Evolutionary conservation across 1,140 invertebrate genomes (phyloP).

Genomic region (Drosophila kanapiae): DNA sequence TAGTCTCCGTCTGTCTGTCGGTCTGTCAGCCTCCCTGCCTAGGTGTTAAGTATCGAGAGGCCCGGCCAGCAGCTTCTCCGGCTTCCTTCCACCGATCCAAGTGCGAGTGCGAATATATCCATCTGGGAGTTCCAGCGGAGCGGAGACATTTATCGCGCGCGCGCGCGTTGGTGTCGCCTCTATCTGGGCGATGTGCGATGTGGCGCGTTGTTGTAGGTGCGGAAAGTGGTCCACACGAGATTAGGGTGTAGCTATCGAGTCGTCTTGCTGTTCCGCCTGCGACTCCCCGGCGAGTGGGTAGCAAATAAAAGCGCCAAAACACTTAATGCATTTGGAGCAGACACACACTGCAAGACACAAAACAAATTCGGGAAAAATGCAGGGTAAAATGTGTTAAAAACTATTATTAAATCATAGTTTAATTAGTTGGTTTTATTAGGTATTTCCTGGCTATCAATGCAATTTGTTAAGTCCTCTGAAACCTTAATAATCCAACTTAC

Average conservation of each 20-base stretch:
- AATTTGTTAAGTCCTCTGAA: too few relatives aligned
- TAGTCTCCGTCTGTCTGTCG: slow-evolving; percentile 26
- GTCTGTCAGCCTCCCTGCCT: slow-evolving; percentile 8
- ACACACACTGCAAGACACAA: slow-evolving; percentile 24
- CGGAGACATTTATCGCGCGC: slow-evolving; percentile 36
- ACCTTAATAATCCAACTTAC: too few relatives aligned
- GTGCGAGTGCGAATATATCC: slow-evolving; percentile 26
- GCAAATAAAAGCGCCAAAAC: slow-evolving; percentile 75
- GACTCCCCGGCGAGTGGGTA: slow-evolving; percentile 62
- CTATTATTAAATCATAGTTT: too few relatives aligned
- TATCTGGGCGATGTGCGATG: slow-evolving; percentile 29
- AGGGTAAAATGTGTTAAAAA: background rate
- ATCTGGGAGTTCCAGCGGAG: slow-evolving; percentile 72
- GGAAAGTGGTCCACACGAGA: slow-evolving; percentile 76
- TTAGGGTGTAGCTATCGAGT: slow-evolving; percentile 74
- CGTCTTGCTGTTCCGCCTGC: slow-evolving; percentile 46
- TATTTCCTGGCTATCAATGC: too few relatives aligned
- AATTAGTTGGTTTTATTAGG: too few relatives aligned
- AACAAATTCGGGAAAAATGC: background rate
- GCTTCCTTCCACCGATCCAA: slow-evolving; percentile 36
- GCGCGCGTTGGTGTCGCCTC: slow-evolving; percentile 66
- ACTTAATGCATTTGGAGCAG: slow-evolving; percentile 83
- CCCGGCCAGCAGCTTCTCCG: slow-evolving; percentile 32
- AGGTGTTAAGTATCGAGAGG: slow-evolving; percentile 53
- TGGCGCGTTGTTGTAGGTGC: slow-evolving; percentile 68